These are phyloP conservation scores for Drosophila emarginata DNA, from an alignment of 2,888 invertebrate genomes.

Conservation along the genomic window DNA sequence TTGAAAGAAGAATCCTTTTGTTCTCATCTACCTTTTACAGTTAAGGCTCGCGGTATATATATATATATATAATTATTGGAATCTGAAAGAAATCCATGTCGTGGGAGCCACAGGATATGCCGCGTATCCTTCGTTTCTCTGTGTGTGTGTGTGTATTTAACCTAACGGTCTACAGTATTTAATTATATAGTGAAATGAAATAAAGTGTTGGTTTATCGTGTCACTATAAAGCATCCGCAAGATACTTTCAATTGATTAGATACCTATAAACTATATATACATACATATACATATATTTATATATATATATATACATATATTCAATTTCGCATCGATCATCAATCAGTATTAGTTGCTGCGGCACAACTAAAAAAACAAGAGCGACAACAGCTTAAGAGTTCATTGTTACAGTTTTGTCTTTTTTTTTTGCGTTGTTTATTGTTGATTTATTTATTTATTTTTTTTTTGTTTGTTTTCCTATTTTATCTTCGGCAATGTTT, in stretches of 20 bases:
- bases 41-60: slow-evolving; percentile 42
- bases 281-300: too few species aligned
- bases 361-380: slow-evolving; percentile 64
- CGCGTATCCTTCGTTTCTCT: slow-evolving; percentile 41
- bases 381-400: slow-evolving; percentile 75
- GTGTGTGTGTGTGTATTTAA: slow-evolving; percentile 57
- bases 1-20: slow-evolving; percentile 67
- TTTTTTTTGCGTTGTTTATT: slow-evolving; percentile 9
- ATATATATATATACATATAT: slow-evolving; percentile 12
- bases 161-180: slow-evolving; percentile 59
- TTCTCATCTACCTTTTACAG: slow-evolving; percentile 63
- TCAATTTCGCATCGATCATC: slow-evolving; percentile 50
- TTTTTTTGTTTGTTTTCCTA: background rate
- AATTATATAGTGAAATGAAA: slow-evolving; percentile 58
- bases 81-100: slow-evolving; percentile 13
- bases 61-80: slow-evolving; percentile 1
- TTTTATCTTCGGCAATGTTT: too few species aligned
- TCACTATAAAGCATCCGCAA: slow-evolving; percentile 8
- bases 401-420: slow-evolving; percentile 70
- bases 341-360: slow-evolving; percentile 65
- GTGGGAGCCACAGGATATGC: slow-evolving; percentile 43
- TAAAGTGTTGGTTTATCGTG: slow-evolving; percentile 3
- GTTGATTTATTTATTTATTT: slow-evolving; percentile 4
- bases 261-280: background rate
- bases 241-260: slow-evolving; percentile 7